Evolutionary conservation across 2,113 vertebrate species (phyloP).

Genomic region (Chauna torquata): DNA sequence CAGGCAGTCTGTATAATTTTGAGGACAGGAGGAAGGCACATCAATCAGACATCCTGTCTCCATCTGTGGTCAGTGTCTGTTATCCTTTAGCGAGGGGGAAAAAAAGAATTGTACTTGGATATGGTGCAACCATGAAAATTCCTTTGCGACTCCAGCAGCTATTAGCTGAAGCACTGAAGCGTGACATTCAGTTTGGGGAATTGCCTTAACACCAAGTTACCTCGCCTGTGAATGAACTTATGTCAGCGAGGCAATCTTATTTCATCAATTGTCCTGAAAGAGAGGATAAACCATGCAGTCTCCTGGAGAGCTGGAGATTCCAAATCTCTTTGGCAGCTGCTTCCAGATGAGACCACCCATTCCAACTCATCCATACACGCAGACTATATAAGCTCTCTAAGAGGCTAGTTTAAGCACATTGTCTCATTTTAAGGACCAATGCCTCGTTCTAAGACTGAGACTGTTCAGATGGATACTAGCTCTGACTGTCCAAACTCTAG

Average conservation of each 20-base stretch:
- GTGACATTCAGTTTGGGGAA: not conserved
- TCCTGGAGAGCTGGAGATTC: not conserved
- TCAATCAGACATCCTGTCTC: not conserved
- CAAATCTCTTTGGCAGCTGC: not conserved
- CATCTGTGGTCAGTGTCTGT: not conserved
- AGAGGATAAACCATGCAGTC: not conserved
- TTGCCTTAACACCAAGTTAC: not conserved
- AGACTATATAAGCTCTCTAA: not conserved
- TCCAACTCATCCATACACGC: fast-evolving
- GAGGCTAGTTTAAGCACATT: not conserved
- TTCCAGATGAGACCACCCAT: not conserved
- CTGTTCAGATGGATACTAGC: not conserved
- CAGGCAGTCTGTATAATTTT: not conserved
- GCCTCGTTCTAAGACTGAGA: not conserved
- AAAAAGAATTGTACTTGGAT: not conserved
- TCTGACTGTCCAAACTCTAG: not conserved
- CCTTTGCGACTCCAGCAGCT: not conserved
- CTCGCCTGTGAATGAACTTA: not conserved
- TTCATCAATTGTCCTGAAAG: not conserved
- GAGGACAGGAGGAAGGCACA: not conserved
- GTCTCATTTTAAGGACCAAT: not conserved
- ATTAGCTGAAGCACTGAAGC: not conserved
- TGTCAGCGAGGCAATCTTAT: not conserved
- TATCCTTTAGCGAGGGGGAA: not conserved
- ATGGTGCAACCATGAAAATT: not conserved